phyloP scores from a whole-genome alignment of 92 coral and sea anemone genomes.

The Galaxea fascicularis region DNA sequence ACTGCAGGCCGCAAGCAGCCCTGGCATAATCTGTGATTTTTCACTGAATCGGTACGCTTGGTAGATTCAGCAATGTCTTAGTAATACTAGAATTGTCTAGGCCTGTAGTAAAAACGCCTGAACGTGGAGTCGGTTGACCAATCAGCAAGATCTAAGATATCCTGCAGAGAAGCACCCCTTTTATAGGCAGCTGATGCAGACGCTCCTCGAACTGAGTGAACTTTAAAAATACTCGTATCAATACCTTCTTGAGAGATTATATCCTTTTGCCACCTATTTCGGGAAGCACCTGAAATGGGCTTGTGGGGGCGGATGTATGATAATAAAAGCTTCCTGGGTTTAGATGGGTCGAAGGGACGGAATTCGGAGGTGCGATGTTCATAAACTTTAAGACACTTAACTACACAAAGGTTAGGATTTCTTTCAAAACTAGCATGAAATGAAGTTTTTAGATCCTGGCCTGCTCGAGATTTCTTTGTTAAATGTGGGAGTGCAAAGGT shows the following conservation, averaged over 20 bases:
- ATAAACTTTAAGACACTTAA: conserved; percentile 55
- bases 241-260: conserved; percentile 52
- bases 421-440: conserved; percentile 71
- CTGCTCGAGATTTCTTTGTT: conserved; percentile 66
- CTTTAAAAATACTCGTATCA: conserved; percentile 55
- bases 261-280: conserved; percentile 70
- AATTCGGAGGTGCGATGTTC: conserved; percentile 57
- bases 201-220: conserved; percentile 51
- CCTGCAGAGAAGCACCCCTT: conserved; percentile 33
- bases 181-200: conserved; percentile 43
- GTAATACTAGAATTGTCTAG: conserved; percentile 24
- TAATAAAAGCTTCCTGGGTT: conserved; percentile 54
- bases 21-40: conserved; percentile 69
- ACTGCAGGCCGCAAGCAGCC: conserved; percentile 62
- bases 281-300: conserved; percentile 62
- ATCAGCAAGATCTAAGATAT: conserved; percentile 34
- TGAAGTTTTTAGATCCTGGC: conserved; percentile 46
- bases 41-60: background rate
- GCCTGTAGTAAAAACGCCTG: conserved; percentile 54
- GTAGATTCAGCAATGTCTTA: conserved; percentile 5
- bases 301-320: conserved; percentile 67
- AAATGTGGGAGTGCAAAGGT: conserved; percentile 56
- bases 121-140: conserved; percentile 64
- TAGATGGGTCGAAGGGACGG: conserved; percentile 43
- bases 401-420: conserved; percentile 63